These are phyloP conservation scores for Diabrotica undecimpunctata DNA, from an alignment of 1,140 invertebrate species.

Conservation along the genomic window DNA sequence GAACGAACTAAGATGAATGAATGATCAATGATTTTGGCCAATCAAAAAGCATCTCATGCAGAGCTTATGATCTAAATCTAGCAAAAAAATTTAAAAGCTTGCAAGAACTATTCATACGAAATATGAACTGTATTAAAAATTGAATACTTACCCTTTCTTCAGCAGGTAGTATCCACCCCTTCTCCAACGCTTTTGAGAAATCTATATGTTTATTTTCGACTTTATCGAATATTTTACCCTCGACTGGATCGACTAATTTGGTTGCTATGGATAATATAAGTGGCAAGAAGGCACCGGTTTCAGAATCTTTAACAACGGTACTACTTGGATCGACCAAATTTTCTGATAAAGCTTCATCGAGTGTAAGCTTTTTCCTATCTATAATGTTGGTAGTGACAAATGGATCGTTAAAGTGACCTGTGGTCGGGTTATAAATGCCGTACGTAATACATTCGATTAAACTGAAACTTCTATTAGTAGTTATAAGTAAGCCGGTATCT, in stretches of 20 bases:
- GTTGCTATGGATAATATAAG: slow-evolving; percentile 73
- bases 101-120: background rate
- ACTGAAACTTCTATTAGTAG: slow-evolving; percentile 70
- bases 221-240: slow-evolving; percentile 66
- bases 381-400: slow-evolving; percentile 66
- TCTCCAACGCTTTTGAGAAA: slow-evolving; percentile 82
- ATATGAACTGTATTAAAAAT: slow-evolving; percentile 1
- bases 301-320: slow-evolving; percentile 77
- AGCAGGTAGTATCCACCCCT: slow-evolving; percentile 81
- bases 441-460: slow-evolving; percentile 80
- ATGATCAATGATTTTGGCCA: background rate
- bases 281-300: slow-evolving; percentile 68
- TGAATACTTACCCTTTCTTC: slow-evolving; percentile 84
- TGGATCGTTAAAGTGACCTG: slow-evolving; percentile 75
- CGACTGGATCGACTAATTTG: slow-evolving; percentile 70
- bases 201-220: slow-evolving; percentile 65
- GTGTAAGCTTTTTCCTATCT: slow-evolving; percentile 64
- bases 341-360: slow-evolving; percentile 71
- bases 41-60: slow-evolving; percentile 3
- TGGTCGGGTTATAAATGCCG: slow-evolving; percentile 76
- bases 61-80: background rate
- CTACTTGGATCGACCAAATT: slow-evolving; percentile 81
- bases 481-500: slow-evolving; percentile 71
- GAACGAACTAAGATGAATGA: background rate
- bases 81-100: slow-evolving; percentile 8